Percentiles rank a stretch among this genome's conserved stretches.
Evolutionary conservation across 2,888 invertebrate species (phyloP).

Genomic region (Caenorhabditis imperialis): DNA sequence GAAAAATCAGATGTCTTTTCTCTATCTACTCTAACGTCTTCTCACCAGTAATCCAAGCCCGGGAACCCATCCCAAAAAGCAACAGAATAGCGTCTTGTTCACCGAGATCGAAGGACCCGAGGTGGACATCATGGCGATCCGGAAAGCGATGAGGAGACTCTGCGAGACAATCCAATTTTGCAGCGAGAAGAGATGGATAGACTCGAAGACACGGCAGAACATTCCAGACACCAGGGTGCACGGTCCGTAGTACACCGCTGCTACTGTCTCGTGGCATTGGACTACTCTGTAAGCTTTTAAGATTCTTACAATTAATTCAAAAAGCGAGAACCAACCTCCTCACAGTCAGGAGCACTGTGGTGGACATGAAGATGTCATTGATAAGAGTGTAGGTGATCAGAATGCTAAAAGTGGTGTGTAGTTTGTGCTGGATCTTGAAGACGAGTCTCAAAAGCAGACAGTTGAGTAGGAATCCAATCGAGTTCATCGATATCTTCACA

Average conservation of each 20-base stretch:
- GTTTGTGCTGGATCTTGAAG: background rate
- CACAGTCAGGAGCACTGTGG: background rate
- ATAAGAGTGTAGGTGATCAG: background rate
- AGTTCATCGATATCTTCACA: background rate
- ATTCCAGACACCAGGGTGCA: background rate
- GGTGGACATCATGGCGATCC: background rate
- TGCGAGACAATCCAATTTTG: constrained; percentile 9
- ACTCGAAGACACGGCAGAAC: background rate
- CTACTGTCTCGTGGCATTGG: constrained; percentile 6
- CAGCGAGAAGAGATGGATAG: background rate
- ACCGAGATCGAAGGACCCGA: too few relatives aligned
- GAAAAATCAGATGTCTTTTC: too few relatives aligned
- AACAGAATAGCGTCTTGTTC: background rate
- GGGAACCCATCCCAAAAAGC: background rate
- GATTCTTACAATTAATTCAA: too few relatives aligned
- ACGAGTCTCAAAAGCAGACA: constrained; percentile 1
- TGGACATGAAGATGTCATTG: constrained; percentile 8
- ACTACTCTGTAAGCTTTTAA: too few relatives aligned
- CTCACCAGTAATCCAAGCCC: constrained; percentile 1
- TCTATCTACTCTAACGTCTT: background rate
- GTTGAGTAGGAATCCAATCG: background rate
- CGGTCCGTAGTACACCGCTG: constrained; percentile 5
- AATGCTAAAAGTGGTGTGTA: constrained; percentile 12
- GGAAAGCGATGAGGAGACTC: constrained; percentile 5
- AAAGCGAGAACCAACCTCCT: background rate